These are phyloP conservation scores for Paramormyrops hopkinsi DNA, from an alignment of 2,797 vertebrate species.

Conservation along the genomic window DNA sequence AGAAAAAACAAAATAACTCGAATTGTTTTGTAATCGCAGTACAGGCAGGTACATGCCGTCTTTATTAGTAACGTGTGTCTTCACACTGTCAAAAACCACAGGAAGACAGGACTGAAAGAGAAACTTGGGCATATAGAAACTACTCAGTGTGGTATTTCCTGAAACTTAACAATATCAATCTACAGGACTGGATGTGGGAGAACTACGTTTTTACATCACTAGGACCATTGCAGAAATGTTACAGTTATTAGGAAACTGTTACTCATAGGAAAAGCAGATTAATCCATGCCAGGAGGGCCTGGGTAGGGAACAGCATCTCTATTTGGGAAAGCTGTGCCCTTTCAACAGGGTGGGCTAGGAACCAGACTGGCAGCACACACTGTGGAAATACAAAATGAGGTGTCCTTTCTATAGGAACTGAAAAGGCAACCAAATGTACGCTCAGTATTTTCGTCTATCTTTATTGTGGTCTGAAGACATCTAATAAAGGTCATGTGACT, in stretches of 20 bases:
- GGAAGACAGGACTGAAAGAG: not conserved
- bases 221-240: not conserved
- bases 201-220: not conserved
- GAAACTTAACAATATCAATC: not conserved
- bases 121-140: not conserved
- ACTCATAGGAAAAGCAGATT: not conserved
- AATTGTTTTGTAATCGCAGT: not conserved
- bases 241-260: not conserved
- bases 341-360: not conserved
- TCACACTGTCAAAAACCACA: not conserved
- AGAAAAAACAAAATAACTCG: not conserved
- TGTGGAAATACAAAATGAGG: not conserved
- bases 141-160: not conserved
- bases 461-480: not conserved
- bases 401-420: not conserved
- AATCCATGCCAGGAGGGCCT: not conserved
- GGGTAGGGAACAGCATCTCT: not conserved
- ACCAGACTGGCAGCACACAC: not conserved
- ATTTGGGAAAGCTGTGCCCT: not conserved
- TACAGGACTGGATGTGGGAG: not conserved
- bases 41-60: not conserved
- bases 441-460: not conserved
- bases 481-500: not conserved
- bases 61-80: not conserved
- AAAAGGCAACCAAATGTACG: not conserved